A percentile compares a stretch with the other conserved stretches of the same genome.
These are phyloP conservation scores for Xiphias gladius DNA, from an alignment of 2,113 vertebrate species.

Conservation along the genomic window DNA sequence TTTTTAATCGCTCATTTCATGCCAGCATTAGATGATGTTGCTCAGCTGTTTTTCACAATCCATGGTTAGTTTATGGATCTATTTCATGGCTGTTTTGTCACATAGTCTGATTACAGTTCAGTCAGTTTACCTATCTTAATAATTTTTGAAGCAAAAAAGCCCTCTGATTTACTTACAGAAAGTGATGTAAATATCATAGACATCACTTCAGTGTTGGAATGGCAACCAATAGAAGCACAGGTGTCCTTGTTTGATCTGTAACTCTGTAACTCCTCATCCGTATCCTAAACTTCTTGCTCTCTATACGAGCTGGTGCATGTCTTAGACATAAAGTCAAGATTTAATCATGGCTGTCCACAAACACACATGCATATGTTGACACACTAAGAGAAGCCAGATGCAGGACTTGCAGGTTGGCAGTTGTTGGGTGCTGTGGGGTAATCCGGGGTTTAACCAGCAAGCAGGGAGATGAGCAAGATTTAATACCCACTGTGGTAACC, in stretches of 20 bases:
- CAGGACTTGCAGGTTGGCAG: constrained; percentile 6
- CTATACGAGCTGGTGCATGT: neutral
- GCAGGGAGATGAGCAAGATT: constrained; percentile 39
- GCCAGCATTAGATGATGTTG: neutral
- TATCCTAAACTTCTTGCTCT: neutral
- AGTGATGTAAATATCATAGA: neutral
- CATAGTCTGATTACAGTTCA: neutral
- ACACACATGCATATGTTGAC: neutral
- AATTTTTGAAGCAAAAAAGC: neutral
- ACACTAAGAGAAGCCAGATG: constrained; percentile 3
- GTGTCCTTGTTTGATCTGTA: neutral
- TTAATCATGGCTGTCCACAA: neutral
- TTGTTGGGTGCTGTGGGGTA: constrained; percentile 36
- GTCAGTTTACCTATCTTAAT: neutral
- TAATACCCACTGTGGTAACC: constrained; percentile 30
- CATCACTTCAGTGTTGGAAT: neutral
- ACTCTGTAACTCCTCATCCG: neutral
- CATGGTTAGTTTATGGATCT: neutral
- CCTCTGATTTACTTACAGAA: neutral
- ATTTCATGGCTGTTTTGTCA: neutral
- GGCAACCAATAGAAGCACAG: neutral
- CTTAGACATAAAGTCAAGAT: constrained; percentile 1
- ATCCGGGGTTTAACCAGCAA: constrained; percentile 46
- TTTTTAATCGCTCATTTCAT: constrained; percentile 25
- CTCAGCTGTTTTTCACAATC: constrained; percentile 15